Conservation (phyloP, 2,797 vertebrate species). For the Morelia viridis region DNA sequence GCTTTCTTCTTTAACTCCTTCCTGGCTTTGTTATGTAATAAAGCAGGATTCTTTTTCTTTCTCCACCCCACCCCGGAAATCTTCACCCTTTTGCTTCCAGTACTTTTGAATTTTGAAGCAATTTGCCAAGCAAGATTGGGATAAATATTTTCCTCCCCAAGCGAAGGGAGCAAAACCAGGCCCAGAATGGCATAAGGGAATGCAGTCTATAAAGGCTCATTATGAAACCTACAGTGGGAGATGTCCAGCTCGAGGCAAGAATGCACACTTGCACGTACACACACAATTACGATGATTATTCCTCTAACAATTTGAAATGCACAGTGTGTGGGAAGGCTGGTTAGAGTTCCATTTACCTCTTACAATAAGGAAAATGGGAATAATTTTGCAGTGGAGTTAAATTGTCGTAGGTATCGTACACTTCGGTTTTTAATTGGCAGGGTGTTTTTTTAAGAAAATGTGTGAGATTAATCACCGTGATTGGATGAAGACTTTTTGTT, state of each 20-base stretch:
- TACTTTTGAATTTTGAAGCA: neutral
- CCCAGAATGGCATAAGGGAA: no score
- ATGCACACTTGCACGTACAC: neutral
- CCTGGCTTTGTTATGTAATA: constrained; percentile 49
- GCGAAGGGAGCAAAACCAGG: neutral
- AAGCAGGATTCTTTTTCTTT: neutral
- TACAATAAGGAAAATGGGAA: neutral
- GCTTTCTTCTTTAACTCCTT: constrained; percentile 65
- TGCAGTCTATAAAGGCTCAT: no score
- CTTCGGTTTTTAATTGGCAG: neutral
- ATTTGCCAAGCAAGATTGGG: neutral
- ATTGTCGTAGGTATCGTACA: neutral
- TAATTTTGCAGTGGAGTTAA: neutral
- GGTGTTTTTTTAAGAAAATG: neutral
- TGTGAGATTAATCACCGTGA: neutral
- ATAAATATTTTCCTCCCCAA: neutral
- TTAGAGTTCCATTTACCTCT: neutral
- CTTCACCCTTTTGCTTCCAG: neutral
- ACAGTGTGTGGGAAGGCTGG: neutral
- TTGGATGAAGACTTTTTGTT: neutral
- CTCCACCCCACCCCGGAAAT: neutral
- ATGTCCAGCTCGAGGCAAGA: neutral
- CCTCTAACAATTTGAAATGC: neutral
- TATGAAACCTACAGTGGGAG: neutral
- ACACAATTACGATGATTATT: neutral